Conservation (phyloP, 2,797 vertebrate species). For the Cynodonichthys magdalenae region DNA sequence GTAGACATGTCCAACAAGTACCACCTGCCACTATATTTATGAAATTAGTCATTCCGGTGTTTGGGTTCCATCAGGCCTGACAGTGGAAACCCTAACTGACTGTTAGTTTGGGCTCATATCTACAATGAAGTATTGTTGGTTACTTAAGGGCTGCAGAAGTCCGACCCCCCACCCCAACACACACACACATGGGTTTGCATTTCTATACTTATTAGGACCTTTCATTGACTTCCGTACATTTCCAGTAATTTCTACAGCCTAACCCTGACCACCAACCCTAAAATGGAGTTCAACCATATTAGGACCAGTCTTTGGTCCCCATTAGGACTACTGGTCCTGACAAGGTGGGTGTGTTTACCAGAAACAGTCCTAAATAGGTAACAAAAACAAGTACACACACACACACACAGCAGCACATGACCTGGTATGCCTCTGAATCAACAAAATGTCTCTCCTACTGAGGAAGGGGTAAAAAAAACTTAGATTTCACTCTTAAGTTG, state of each 20-base stretch:
- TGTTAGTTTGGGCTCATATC: conserved; percentile 45
- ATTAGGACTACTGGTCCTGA: too few relatives aligned
- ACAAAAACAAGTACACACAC: too few relatives aligned
- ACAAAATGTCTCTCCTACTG: conserved; percentile 29
- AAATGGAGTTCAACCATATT: too few relatives aligned
- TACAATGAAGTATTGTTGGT: conserved; percentile 30
- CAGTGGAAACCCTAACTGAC: conserved; percentile 46
- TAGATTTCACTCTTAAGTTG: background rate
- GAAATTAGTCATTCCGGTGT: conserved; percentile 65
- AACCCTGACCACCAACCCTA: too few relatives aligned
- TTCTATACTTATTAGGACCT: too few relatives aligned
- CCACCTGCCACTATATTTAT: conserved; percentile 78
- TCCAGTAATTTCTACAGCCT: too few relatives aligned
- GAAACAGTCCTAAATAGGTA: too few relatives aligned
- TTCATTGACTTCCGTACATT: too few relatives aligned
- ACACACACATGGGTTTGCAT: too few relatives aligned
- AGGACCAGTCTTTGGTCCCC: too few relatives aligned
- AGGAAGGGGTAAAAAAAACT: background rate
- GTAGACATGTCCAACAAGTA: conserved; percentile 76
- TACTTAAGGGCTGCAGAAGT: conserved; percentile 44
- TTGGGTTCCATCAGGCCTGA: conserved; percentile 72
- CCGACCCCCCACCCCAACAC: background rate
- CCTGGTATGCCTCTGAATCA: conserved; percentile 32
- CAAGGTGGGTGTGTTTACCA: too few relatives aligned
- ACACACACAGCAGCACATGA: conserved; percentile 3